Evolutionary conservation across 2,797 vertebrate species (phyloP).

Genomic region (Nyctibius grandis): DNA sequence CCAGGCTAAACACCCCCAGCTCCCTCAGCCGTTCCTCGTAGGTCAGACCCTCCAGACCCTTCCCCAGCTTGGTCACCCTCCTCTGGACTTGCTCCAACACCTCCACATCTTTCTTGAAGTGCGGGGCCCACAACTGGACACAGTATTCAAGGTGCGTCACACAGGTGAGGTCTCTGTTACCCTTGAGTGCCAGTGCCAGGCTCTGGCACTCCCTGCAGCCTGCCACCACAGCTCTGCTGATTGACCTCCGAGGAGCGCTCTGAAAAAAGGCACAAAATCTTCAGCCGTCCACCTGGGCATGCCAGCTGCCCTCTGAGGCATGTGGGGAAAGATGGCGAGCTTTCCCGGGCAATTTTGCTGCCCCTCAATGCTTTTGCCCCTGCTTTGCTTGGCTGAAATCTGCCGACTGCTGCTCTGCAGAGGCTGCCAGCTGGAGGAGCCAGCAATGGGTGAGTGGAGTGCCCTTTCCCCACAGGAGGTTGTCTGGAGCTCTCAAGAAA

Average conservation of each 20-base stretch:
- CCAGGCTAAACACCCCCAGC: too few species aligned
- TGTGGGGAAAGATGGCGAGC: accelerated
- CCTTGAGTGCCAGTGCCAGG: too few species aligned
- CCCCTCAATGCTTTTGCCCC: not conserved
- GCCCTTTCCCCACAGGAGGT: not conserved
- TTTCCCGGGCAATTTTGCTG: not conserved
- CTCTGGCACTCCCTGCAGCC: too few species aligned
- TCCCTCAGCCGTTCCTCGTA: too few species aligned
- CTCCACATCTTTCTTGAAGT: too few species aligned
- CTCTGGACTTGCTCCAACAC: too few species aligned
- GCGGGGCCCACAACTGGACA: too few species aligned
- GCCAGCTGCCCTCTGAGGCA: not conserved
- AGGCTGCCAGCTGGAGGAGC: not conserved
- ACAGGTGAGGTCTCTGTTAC: too few species aligned
- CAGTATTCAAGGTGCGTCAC: too few species aligned
- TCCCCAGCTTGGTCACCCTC: too few species aligned
- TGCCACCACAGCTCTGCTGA: not conserved
- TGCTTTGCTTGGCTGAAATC: not conserved
- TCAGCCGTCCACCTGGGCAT: accelerated
- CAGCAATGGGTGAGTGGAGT: accelerated
- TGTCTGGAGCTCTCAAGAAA: not conserved
- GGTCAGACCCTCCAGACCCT: too few species aligned
- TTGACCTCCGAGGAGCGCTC: accelerated
- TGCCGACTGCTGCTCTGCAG: not conserved
- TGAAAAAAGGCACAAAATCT: not conserved